Conservation (phyloP, 2,888 invertebrate species). For the Lepidocyrtinus sp. region DNA sequence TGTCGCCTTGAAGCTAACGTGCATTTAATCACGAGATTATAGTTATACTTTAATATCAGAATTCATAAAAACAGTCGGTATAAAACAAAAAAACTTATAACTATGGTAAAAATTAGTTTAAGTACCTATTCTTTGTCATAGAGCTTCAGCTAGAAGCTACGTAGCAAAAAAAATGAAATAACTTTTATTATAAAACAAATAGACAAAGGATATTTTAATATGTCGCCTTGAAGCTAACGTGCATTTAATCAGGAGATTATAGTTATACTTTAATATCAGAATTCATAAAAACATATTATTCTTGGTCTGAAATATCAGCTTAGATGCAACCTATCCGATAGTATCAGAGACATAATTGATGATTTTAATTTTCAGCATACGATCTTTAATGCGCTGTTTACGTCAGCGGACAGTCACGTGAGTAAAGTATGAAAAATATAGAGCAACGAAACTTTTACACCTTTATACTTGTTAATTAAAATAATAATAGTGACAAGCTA, state of each 20-base stretch:
- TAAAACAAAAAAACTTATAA: neutral
- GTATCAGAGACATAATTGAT: too few species aligned
- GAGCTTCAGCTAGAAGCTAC: too few species aligned
- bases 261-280: neutral
- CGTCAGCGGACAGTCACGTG: neutral
- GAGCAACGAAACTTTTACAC: neutral
- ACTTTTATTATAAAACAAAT: neutral
- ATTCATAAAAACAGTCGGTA: neutral
- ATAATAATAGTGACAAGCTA: constrained; percentile 35
- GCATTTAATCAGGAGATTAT: neutral
- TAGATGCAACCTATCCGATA: too few species aligned
- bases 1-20: neutral
- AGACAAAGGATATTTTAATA: neutral
- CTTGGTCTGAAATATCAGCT: neutral
- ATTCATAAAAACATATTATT: too few species aligned
- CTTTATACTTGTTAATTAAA: constrained; percentile 6
- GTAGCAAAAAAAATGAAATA: neutral
- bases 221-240: neutral
- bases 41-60: neutral
- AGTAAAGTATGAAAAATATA: constrained; percentile 1
- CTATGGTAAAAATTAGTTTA: neutral
- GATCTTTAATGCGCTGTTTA: neutral
- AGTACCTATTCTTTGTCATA: neutral
- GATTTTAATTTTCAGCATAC: neutral
- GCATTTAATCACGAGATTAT: neutral